Evolutionary conservation across 2,888 invertebrate species (phyloP).

Genomic region (Lithophane ornitopus): DNA sequence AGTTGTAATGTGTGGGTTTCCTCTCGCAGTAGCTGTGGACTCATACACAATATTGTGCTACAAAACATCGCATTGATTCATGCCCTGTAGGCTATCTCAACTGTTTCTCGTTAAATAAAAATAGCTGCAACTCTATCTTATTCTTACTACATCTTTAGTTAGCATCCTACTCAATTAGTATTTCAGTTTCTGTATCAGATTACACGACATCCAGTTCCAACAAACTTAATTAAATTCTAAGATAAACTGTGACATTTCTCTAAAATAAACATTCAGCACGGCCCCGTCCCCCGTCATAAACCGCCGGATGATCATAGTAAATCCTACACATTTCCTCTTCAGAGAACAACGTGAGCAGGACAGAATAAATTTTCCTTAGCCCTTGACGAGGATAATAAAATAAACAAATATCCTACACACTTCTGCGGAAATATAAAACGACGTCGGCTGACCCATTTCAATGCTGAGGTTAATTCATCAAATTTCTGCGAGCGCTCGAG

Average conservation of each 20-base stretch:
- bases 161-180: neutral
- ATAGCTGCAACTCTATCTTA: neutral
- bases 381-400: constrained; percentile 65
- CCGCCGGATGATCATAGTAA: constrained; percentile 49
- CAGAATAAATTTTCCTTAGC: constrained; percentile 63
- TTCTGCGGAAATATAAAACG: constrained; percentile 59
- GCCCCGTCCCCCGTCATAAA: constrained; percentile 34
- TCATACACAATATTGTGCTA: neutral
- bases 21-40: constrained; percentile 3
- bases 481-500: constrained; percentile 62
- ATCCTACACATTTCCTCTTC: constrained; percentile 56
- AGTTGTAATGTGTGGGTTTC: constrained; percentile 16
- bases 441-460: constrained; percentile 59
- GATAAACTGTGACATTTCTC: constrained; percentile 16
- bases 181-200: constrained; percentile 9
- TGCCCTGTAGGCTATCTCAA: neutral
- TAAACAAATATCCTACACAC: constrained; percentile 64
- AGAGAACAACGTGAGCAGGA: constrained; percentile 46
- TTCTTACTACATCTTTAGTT: neutral
- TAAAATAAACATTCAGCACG: constrained; percentile 28
- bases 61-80: neutral
- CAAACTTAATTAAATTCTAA: constrained; percentile 29
- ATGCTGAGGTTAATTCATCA: constrained; percentile 68
- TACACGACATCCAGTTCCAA: neutral
- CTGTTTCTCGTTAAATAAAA: neutral